phyloP scores from a whole-genome alignment of 2,113 vertebrate genomes.

The Thunnus maccoyii region DNA sequence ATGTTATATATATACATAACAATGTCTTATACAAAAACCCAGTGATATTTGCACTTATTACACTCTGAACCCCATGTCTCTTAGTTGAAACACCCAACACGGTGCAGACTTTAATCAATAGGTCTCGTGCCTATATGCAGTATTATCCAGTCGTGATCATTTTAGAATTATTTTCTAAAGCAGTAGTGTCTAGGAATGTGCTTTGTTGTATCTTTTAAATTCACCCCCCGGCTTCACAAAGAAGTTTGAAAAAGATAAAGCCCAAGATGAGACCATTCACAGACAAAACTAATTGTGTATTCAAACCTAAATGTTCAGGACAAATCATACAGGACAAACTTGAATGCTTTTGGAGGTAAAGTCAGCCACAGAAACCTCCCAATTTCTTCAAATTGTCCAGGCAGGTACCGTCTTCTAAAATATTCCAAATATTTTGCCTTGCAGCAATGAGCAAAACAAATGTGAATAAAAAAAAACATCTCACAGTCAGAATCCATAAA shows the following conservation, averaged over 20 bases:
- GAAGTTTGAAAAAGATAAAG: conserved; percentile 13
- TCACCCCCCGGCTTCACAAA: background rate
- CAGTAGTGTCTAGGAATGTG: conserved; percentile 5
- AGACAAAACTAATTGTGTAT: conserved; percentile 16
- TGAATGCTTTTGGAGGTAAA: conserved; percentile 1
- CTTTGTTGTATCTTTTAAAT: conserved; percentile 13
- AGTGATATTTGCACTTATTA: conserved; percentile 18
- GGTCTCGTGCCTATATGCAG: conserved; percentile 11
- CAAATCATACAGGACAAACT: no score
- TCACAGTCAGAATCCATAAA: conserved; percentile 17
- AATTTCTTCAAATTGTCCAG: conserved; percentile 13
- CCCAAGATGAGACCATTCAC: conserved; percentile 1
- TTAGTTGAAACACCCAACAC: conserved; percentile 9
- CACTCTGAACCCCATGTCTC: background rate
- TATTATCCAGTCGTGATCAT: conserved; percentile 20
- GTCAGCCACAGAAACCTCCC: background rate
- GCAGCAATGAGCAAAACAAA: conserved; percentile 31
- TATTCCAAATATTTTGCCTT: conserved; percentile 29
- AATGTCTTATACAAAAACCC: background rate
- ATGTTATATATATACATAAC: background rate
- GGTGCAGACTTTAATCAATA: conserved; percentile 52
- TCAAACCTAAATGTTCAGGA: background rate
- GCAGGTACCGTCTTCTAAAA: conserved; percentile 6
- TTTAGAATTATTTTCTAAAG: conserved; percentile 20
- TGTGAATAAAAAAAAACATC: conserved; percentile 18